phyloP scores from a whole-genome alignment of 2,888 invertebrate species.

The Lasioglossum morio region DNA sequence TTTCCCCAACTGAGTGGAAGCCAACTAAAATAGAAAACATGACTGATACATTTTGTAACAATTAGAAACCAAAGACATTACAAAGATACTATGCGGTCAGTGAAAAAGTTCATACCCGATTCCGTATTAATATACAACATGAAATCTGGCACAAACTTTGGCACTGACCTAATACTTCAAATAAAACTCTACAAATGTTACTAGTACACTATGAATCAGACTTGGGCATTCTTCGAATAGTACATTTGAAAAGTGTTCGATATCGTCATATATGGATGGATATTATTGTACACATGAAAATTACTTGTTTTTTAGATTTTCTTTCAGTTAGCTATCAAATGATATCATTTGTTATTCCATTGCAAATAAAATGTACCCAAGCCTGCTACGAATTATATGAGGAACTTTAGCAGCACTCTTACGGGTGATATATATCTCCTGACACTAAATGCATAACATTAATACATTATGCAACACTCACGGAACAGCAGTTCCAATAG shows the following conservation, averaged over 20 bases:
- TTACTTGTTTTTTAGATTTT: neutral
- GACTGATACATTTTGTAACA: neutral
- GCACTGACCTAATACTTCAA: neutral
- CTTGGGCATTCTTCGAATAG: neutral
- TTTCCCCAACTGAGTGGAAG: constrained; percentile 84
- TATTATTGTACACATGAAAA: neutral
- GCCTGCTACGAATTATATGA: constrained; percentile 4
- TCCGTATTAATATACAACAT: too few species aligned
- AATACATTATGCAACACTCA: constrained; percentile 85
- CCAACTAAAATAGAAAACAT: constrained; percentile 83
- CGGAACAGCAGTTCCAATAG: constrained; percentile 87
- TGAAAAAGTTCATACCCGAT: too few species aligned
- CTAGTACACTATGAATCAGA: constrained; percentile 1
- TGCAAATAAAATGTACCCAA: neutral
- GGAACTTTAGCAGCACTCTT: constrained; percentile 33
- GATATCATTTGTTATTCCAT: neutral
- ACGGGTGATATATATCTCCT: constrained; percentile 32
- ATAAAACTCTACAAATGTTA: constrained; percentile 1
- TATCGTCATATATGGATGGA: neutral
- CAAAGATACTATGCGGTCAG: neutral
- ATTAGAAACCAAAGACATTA: neutral
- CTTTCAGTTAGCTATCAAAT: neutral
- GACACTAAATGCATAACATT: constrained; percentile 44
- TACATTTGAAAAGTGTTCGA: neutral
- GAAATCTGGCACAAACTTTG: too few species aligned